A percentile compares a stretch with the other conserved stretches of the same genome.
phyloP scores from a whole-genome alignment of 2,113 vertebrate species.

The Electrona antarctica region DNA sequence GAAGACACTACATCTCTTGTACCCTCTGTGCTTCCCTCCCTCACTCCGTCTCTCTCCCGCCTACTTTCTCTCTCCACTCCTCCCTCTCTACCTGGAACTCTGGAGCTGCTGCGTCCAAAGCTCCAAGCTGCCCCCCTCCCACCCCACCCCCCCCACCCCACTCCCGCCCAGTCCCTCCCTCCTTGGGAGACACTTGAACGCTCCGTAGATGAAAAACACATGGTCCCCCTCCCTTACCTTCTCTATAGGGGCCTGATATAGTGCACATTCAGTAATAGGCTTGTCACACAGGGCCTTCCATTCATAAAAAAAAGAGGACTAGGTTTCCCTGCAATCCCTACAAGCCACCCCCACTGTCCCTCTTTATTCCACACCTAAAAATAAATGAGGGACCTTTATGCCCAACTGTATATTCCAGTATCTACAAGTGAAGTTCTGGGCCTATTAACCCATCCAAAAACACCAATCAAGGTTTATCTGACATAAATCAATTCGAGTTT shows the following conservation, averaged over 20 bases:
- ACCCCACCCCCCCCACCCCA: constrained; percentile 12
- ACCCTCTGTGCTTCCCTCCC: constrained; percentile 60
- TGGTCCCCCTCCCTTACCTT: constrained; percentile 49
- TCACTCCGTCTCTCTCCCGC: constrained; percentile 50
- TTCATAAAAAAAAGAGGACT: constrained; percentile 69
- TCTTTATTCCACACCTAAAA: constrained; percentile 19
- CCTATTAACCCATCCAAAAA: background rate
- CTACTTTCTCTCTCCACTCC: constrained; percentile 49
- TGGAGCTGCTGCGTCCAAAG: constrained; percentile 65
- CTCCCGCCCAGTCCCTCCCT: constrained; percentile 46
- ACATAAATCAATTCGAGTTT: constrained; percentile 1
- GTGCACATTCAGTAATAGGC: constrained; percentile 64
- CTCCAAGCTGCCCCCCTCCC: constrained; percentile 39
- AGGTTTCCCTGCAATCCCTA: constrained; percentile 49
- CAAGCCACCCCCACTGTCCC: constrained; percentile 4
- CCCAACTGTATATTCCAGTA: background rate
- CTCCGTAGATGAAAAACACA: constrained; percentile 82
- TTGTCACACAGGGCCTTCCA: constrained; percentile 74
- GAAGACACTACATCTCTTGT: constrained; percentile 85
- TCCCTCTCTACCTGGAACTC: constrained; percentile 75
- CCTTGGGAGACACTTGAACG: constrained; percentile 73
- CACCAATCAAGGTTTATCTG: background rate
- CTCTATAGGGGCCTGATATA: constrained; percentile 61
- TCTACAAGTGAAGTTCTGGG: background rate
- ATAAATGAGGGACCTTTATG: background rate